phyloP scores from a whole-genome alignment of 2,113 vertebrate genomes.

The Stigmatopora nigra region DNA sequence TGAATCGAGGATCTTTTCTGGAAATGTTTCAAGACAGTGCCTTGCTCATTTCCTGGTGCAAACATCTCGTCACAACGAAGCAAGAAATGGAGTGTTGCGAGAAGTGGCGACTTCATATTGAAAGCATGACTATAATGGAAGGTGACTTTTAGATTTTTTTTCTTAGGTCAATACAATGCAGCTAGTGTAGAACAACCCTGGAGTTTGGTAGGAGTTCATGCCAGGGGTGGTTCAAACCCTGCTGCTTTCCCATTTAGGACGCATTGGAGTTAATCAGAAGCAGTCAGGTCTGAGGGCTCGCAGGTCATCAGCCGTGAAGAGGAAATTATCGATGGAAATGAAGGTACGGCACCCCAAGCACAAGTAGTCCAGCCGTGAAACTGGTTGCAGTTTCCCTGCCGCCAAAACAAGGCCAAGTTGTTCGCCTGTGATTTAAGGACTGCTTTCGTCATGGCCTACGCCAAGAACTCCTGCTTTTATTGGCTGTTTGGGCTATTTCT shows the following conservation, averaged over 20 bases:
- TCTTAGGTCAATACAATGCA: constrained; percentile 44
- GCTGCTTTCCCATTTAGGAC: constrained; percentile 62
- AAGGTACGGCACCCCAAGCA: constrained; percentile 47
- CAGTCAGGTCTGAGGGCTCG: constrained; percentile 44
- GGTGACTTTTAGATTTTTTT: constrained; percentile 52
- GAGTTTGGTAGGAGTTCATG: constrained; percentile 61
- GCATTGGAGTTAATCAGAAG: constrained; percentile 56
- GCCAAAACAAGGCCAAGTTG: constrained; percentile 56
- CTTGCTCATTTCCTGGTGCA: constrained; percentile 15
- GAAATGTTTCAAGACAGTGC: background rate
- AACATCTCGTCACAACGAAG: background rate
- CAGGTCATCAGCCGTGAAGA: constrained; percentile 56
- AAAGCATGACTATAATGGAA: constrained; percentile 47
- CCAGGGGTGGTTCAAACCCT: constrained; percentile 70
- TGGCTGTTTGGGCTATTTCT: constrained; percentile 61
- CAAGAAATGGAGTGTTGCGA: constrained; percentile 1
- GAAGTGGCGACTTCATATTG: constrained; percentile 6
- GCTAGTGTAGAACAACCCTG: constrained; percentile 58
- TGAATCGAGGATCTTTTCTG: constrained; percentile 5
- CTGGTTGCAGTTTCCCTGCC: constrained; percentile 38
- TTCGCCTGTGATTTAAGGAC: constrained; percentile 69
- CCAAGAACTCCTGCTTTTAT: constrained; percentile 65
- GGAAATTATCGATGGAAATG: constrained; percentile 62
- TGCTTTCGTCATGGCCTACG: constrained; percentile 59
- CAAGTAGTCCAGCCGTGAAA: constrained; percentile 15